Base-by-base conservation (phyloP, 1,140 invertebrate species). In the Adoxophyes honmai region DNA sequence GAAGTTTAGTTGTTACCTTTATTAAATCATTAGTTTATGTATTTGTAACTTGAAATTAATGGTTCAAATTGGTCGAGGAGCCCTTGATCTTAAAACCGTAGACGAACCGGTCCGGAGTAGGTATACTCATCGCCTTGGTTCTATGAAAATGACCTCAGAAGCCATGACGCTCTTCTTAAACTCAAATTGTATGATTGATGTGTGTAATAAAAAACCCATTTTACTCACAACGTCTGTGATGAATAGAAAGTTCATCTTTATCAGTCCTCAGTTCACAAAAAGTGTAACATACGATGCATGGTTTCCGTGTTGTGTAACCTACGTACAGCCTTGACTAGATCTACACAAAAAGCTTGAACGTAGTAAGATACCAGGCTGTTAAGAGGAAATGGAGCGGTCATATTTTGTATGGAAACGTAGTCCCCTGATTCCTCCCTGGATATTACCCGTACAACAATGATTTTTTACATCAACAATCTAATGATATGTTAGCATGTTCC, bases 11-110 rank as follows among this genome's bases (percentile, higher is more conserved):
- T 18, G 18, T 48, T 28, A 48, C 18, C 42, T 48, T 28, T 28
- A 48, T 48, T 48, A 48, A 48, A 48, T 28, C 28, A 18, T 33
- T 48, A 11, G 42, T 48, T 48, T 48, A 48, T 48, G 18, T 48
- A 48, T 48, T 48, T 28, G 42, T 48, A 48, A 48, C 42, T 48
- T 48, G 21, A 28, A 28, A 28, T 28, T 28, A 28, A 28, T 28
- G 21, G 2, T 18, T 18, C 16, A 21, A 48, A 48, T 33, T 33
- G 21, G 42, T 10, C n/a, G 14, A 48, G 42, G 21, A 48, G 42
- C 16, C 42, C 42, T 48, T 48, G 42, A 33, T 48, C 42, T 33
- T 16, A 48, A 16, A 48, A 21, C 16, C 11, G 15, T 48, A 11
- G 42, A 33, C 21, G 18, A 48, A 48, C 42, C 42, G 42, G 42